These are phyloP conservation scores for Agapornis canus DNA, from an alignment of 2,797 vertebrate species.

Conservation along the genomic window DNA sequence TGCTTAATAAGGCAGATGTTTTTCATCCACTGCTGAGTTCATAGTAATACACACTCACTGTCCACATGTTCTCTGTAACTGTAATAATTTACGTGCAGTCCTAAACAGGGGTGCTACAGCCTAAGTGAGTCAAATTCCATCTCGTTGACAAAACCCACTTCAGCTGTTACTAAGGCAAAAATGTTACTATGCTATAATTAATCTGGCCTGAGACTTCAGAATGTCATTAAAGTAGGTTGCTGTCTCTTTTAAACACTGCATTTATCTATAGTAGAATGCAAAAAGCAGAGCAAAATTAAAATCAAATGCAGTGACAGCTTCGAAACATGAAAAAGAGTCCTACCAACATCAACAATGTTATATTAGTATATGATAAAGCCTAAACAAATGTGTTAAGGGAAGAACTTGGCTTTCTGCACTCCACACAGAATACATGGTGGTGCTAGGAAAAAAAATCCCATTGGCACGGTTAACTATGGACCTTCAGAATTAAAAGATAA, in stretches of 20 bases:
- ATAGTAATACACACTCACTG: slow-evolving; percentile 11
- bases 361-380: background rate
- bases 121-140: slow-evolving; percentile 37
- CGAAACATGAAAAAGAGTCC: background rate
- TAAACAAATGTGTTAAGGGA: background rate
- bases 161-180: slow-evolving; percentile 46
- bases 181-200: slow-evolving; percentile 9
- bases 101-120: slow-evolving; percentile 19
- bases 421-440: background rate
- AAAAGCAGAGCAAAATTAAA: slow-evolving; percentile 16
- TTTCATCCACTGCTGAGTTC: background rate
- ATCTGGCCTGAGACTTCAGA: background rate
- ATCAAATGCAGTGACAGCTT: background rate
- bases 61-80: slow-evolving; percentile 23
- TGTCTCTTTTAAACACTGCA: background rate
- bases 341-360: background rate
- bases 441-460: background rate
- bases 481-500: background rate
- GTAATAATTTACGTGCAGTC: background rate
- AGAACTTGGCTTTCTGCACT: background rate
- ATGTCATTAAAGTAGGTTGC: slow-evolving; percentile 9
- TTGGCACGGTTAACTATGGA: background rate
- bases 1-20: slow-evolving; percentile 47
- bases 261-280: background rate
- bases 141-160: slow-evolving; percentile 53